Percentiles rank a stretch among this genome's conserved stretches.
Conservation (phyloP, 2,888 invertebrate genomes). For the Caenorhabditis auriculariae region DNA sequence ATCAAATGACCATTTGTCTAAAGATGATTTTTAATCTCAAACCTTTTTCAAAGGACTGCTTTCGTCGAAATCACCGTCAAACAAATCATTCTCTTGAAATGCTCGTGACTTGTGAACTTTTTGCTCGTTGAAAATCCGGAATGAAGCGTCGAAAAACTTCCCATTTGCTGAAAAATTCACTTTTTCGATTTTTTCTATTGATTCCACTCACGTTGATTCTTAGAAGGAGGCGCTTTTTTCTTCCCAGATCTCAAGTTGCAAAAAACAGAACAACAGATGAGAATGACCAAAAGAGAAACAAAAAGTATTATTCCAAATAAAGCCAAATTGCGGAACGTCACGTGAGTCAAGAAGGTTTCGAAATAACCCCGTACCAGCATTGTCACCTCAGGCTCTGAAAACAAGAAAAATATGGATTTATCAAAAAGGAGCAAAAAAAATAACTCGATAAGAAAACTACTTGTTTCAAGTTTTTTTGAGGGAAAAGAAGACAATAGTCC, state of each 20-base stretch:
- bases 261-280: conserved; percentile 37
- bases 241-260: conserved; percentile 28
- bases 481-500: no score
- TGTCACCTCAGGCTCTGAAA: conserved; percentile 23
- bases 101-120: conserved; percentile 42
- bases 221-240: conserved; percentile 6
- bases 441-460: no score
- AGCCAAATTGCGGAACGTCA: conserved; percentile 27
- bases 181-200: not conserved
- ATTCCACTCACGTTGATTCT: conserved; percentile 17
- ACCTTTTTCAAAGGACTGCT: conserved; percentile 40
- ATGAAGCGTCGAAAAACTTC: conserved; percentile 50
- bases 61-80: conserved; percentile 34
- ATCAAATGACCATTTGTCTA: not conserved
- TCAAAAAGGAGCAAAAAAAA: not conserved
- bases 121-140: conserved; percentile 51
- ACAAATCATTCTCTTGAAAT: conserved; percentile 23
- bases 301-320: conserved; percentile 13
- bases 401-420: not conserved
- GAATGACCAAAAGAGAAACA: conserved; percentile 16
- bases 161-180: conserved; percentile 31
- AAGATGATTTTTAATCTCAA: not conserved
- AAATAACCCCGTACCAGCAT: conserved; percentile 14
- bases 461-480: no score
- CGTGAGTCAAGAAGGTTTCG: conserved; percentile 11